Percentiles rank a stretch among this genome's conserved stretches.
phyloP scores from a whole-genome alignment of 2,888 invertebrate species.

The Andrena haemorrhoa region DNA sequence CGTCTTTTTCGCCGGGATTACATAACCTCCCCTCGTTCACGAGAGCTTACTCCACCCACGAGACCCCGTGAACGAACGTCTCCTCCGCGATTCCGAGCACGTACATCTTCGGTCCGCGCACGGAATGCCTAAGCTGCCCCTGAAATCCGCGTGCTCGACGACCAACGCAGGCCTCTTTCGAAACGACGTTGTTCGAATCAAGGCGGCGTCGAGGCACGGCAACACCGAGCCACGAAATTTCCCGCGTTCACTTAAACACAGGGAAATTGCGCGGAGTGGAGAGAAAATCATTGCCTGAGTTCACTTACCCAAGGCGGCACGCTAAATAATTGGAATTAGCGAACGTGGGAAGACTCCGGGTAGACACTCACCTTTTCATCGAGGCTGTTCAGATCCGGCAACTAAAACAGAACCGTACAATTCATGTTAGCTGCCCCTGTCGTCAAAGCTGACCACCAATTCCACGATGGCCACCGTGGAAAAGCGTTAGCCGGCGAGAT shows the following conservation, averaged over 20 bases:
- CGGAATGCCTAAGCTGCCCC: constrained; percentile 44
- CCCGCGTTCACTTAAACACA: too few species aligned
- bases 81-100: constrained; percentile 50
- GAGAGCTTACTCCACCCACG: constrained; percentile 47
- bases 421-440: neutral
- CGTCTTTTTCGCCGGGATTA: constrained; percentile 55
- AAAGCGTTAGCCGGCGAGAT: too few species aligned
- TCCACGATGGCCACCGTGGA: neutral
- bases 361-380: constrained; percentile 82
- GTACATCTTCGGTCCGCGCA: constrained; percentile 36
- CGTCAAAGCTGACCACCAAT: neutral
- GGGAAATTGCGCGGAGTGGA: neutral
- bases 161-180: neutral
- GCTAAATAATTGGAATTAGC: neutral
- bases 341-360: neutral
- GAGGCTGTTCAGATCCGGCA: constrained; percentile 81
- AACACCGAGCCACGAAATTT: neutral
- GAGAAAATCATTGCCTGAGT: neutral
- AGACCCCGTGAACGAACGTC: constrained; percentile 27
- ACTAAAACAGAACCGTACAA: constrained; percentile 71
- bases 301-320: constrained; percentile 40
- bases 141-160: constrained; percentile 33
- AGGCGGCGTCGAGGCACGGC: neutral
- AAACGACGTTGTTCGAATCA: neutral
- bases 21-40: constrained; percentile 31